A percentile compares a stretch with the other conserved stretches of the same genome.
Conservation (phyloP, 2,113 vertebrate genomes). For the Siniperca knerii region DNA sequence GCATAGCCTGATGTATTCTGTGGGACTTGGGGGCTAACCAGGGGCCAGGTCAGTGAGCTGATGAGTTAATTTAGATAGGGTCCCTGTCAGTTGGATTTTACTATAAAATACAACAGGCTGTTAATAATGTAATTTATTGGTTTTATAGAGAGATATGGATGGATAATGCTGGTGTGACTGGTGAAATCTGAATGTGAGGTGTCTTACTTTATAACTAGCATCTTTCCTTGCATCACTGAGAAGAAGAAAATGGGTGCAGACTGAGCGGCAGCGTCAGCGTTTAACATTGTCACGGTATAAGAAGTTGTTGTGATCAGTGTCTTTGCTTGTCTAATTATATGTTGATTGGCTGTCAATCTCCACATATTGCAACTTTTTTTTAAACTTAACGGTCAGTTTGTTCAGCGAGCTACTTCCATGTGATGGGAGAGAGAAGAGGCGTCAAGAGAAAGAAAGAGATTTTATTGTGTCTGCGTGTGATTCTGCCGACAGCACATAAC, state of each 20-base stretch:
- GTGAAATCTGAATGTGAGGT: constrained; percentile 12
- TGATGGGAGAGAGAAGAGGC: constrained; percentile 23
- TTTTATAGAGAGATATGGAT: background rate
- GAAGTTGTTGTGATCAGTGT: constrained; percentile 30
- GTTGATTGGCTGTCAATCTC: constrained; percentile 31
- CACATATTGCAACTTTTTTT: background rate
- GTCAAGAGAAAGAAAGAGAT: constrained; percentile 20
- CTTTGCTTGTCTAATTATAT: constrained; percentile 29
- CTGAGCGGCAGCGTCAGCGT: constrained; percentile 2
- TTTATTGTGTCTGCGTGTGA: constrained; percentile 41
- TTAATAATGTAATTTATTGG: constrained; percentile 21
- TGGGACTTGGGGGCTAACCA: constrained; percentile 31
- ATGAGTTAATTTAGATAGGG: constrained; percentile 27
- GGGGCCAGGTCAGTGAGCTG: constrained; percentile 46
- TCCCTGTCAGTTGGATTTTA: constrained; percentile 31
- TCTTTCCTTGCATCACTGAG: background rate
- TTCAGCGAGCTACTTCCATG: background rate
- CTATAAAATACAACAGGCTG: background rate
- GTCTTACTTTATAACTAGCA: constrained; percentile 17
- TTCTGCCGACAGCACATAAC: constrained; percentile 44
- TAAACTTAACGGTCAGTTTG: constrained; percentile 49
- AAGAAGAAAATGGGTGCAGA: background rate
- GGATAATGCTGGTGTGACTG: constrained; percentile 1
- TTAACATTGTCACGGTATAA: background rate
- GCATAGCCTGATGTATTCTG: constrained; percentile 44